Evolutionary conservation across 2,797 vertebrate species (phyloP).

Genomic region (Xenopus petersii): DNA sequence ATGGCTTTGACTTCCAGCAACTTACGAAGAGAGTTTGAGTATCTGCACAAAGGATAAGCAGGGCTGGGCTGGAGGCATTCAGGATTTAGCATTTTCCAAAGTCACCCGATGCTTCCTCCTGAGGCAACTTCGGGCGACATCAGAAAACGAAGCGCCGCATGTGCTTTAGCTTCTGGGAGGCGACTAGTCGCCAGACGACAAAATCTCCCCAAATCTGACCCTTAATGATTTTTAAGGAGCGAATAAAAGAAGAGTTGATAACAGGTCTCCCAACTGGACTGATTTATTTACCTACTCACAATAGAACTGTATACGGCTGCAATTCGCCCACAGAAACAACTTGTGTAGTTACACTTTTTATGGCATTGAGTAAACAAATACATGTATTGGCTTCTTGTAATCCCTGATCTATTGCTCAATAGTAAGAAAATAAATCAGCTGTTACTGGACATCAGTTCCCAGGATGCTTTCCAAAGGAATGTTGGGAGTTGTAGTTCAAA

Average conservation of each 20-base stretch:
- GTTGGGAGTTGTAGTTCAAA: too few species aligned
- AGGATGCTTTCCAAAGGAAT: too few species aligned
- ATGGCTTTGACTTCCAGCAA: neutral
- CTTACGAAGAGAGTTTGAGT: conserved; percentile 10
- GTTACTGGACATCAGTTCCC: neutral
- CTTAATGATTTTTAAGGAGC: conserved; percentile 44
- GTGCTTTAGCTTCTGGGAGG: too few species aligned
- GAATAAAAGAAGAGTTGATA: conserved; percentile 36
- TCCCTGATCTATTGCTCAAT: conserved; percentile 54
- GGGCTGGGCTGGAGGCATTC: conserved; percentile 50
- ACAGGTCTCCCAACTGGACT: conserved; percentile 43
- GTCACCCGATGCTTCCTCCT: too few species aligned
- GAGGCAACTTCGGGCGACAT: too few species aligned
- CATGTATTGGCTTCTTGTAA: conserved; percentile 60
- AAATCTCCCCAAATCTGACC: too few species aligned
- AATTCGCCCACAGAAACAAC: conserved; percentile 45
- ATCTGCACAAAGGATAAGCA: conserved; percentile 40
- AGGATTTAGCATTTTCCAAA: conserved; percentile 24
- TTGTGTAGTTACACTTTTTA: too few species aligned
- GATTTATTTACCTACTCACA: conserved; percentile 52
- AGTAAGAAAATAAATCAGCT: conserved; percentile 56
- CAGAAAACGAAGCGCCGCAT: too few species aligned
- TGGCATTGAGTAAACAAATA: conserved; percentile 34
- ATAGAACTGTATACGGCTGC: conserved; percentile 54
- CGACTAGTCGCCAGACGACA: too few species aligned